phyloP scores from a whole-genome alignment of 2,797 vertebrate species.

The Hippopotamyrus pictus region DNA sequence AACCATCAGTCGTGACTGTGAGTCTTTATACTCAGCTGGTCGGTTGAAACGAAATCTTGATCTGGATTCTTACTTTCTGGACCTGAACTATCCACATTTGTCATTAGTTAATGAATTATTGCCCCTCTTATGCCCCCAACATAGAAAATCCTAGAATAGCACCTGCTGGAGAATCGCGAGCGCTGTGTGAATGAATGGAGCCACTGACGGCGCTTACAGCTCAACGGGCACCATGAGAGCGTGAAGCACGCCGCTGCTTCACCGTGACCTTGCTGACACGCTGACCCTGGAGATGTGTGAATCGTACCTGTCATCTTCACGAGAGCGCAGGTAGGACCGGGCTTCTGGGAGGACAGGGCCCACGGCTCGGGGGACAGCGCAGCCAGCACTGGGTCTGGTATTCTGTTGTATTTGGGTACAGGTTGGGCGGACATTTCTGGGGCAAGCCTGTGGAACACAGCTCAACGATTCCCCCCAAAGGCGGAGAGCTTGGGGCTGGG shows the following conservation, averaged over 20 bases:
- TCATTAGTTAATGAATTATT: background rate
- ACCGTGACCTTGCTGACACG: background rate
- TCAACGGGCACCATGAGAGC: background rate
- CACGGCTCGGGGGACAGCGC: background rate
- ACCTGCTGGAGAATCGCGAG: background rate
- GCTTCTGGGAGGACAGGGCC: background rate
- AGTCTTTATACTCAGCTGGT: background rate
- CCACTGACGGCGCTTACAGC: background rate
- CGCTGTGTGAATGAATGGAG: background rate
- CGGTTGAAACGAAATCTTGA: background rate
- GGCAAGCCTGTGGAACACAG: background rate
- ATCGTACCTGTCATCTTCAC: background rate
- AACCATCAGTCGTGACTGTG: background rate
- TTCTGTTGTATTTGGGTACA: background rate
- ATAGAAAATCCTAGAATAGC: background rate
- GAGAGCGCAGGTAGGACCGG: no score
- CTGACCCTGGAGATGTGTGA: background rate
- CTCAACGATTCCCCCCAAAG: background rate
- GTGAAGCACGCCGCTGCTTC: background rate
- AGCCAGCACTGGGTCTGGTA: background rate
- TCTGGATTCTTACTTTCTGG: background rate
- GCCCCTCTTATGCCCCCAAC: background rate
- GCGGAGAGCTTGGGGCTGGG: background rate
- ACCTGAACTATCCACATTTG: background rate
- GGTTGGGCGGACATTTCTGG: background rate